These are phyloP conservation scores for Pipa parva DNA, from an alignment of 2,113 vertebrate species.

Conservation along the genomic window DNA sequence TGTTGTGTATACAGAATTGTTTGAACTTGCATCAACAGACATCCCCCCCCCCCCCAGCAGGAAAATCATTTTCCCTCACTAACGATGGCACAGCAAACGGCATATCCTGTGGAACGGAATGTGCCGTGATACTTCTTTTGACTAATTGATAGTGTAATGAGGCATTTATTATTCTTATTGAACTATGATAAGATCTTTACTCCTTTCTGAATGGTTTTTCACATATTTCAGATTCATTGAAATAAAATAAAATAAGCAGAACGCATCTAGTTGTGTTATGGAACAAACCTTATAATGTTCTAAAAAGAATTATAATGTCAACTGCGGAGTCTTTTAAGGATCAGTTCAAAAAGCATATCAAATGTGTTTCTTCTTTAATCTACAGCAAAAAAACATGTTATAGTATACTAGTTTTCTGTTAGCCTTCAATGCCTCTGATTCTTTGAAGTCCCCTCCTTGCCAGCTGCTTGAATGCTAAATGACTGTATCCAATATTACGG, in stretches of 20 bases:
- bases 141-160: slow-evolving; percentile 4
- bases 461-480: slow-evolving; percentile 39
- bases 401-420: slow-evolving; percentile 17
- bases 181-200: background rate
- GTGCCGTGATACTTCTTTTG: background rate
- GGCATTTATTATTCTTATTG: background rate
- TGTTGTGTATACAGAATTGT: too few species aligned
- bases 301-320: background rate
- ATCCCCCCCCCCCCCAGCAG: too few species aligned
- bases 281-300: slow-evolving; percentile 5
- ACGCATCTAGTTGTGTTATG: background rate
- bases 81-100: too few species aligned
- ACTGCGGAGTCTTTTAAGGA: slow-evolving; percentile 17
- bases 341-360: slow-evolving; percentile 37
- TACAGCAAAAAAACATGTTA: slow-evolving; percentile 19
- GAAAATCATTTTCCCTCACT: too few species aligned
- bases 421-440: slow-evolving; percentile 18
- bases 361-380: slow-evolving; percentile 31
- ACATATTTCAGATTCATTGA: background rate
- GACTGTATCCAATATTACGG: slow-evolving; percentile 22
- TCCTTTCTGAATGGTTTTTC: background rate
- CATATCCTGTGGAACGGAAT: too few species aligned
- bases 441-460: slow-evolving; percentile 31
- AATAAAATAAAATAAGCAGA: background rate
- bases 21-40: too few species aligned